Percentiles rank a stretch among this genome's conserved stretches.
Evolutionary conservation across 1,140 invertebrate species (phyloP).

Genomic region (Fopius arisanus): DNA sequence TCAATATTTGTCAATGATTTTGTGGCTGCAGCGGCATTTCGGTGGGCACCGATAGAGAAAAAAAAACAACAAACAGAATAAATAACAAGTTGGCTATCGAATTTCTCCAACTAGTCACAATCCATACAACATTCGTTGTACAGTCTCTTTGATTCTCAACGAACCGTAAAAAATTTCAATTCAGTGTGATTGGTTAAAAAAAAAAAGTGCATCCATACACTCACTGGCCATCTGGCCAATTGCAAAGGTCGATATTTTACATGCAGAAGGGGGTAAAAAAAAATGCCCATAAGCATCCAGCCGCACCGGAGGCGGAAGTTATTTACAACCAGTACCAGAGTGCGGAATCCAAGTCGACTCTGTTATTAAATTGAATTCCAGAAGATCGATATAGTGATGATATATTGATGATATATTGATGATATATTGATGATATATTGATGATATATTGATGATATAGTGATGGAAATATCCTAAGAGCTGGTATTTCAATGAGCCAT

Average conservation of each 20-base stretch:
- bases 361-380: slow-evolving; percentile 18
- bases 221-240: neutral
- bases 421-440: too few species aligned
- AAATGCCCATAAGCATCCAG: slow-evolving; percentile 3
- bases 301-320: slow-evolving; percentile 8
- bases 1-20: neutral
- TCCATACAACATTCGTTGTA: slow-evolving; percentile 13
- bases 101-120: slow-evolving; percentile 3
- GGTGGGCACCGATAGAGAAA: neutral
- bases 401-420: too few species aligned
- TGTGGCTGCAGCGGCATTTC: neutral
- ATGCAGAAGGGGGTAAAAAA: neutral
- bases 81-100: slow-evolving; percentile 1
- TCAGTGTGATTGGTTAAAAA: neutral
- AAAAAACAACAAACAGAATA: slow-evolving; percentile 1
- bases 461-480: neutral
- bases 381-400: neutral
- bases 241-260: neutral
- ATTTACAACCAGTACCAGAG: slow-evolving; percentile 12
- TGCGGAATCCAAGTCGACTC: neutral
- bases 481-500: neutral
- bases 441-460: too few species aligned
- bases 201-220: neutral
- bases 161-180: slow-evolving; percentile 31
- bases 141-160: slow-evolving; percentile 36